Evolutionary conservation across 2,797 vertebrate species (phyloP).

Genomic region (Sebastiscus tertius): DNA sequence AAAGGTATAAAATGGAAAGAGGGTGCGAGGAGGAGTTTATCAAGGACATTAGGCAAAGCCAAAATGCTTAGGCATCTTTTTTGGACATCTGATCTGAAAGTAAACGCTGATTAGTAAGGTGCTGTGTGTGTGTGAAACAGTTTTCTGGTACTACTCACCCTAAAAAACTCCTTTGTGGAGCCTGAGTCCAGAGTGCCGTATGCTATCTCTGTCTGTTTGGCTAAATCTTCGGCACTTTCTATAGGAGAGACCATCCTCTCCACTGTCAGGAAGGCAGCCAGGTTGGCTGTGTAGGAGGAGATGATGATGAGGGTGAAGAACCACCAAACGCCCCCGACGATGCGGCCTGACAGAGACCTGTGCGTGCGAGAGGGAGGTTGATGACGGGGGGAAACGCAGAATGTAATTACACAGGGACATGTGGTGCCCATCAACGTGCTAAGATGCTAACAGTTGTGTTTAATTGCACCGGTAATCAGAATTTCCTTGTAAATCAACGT

Average conservation of each 20-base stretch:
- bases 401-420: slow-evolving; percentile 54
- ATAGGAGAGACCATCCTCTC: slow-evolving; percentile 99
- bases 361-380: slow-evolving; percentile 72
- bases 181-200: slow-evolving; percentile 99
- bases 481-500: slow-evolving; percentile 38
- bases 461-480: slow-evolving; percentile 38
- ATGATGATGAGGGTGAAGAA: slow-evolving; percentile 99
- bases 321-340: slow-evolving; percentile 99
- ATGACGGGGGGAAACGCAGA: slow-evolving; percentile 41
- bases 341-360: slow-evolving; percentile 98
- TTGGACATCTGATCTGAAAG: slow-evolving; percentile 13
- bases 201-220: slow-evolving; percentile 99
- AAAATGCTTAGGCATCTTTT: slow-evolving; percentile 17
- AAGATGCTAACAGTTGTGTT: slow-evolving; percentile 39
- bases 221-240: slow-evolving; percentile 98
- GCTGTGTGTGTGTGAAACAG: slow-evolving; percentile 2
- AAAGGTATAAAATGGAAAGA: slow-evolving; percentile 45
- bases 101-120: slow-evolving; percentile 5
- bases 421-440: slow-evolving; percentile 38
- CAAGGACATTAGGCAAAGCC: slow-evolving; percentile 38
- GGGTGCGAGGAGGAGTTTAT: slow-evolving; percentile 45
- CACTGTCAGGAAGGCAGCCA: slow-evolving; percentile 99
- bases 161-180: slow-evolving; percentile 99
- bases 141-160: slow-evolving; percentile 87
- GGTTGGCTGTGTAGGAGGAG: slow-evolving; percentile 99